Conservation (phyloP, 1,140 invertebrate genomes). For the Drosophila sproati region DNA sequence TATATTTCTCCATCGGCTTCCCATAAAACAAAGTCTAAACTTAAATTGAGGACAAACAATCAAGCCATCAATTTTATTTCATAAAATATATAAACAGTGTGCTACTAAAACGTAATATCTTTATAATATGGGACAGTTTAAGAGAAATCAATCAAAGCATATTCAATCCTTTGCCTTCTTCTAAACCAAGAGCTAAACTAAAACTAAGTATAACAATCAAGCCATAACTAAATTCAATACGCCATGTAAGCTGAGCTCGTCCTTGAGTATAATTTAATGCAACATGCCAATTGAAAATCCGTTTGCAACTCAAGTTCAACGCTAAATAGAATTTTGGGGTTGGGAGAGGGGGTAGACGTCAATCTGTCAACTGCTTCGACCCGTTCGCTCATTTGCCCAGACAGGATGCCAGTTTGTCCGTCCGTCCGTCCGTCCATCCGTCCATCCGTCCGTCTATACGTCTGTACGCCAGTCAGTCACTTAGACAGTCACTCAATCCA, state of each 20-base stretch:
- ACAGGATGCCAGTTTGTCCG: slow-evolving; percentile 53
- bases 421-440: slow-evolving; percentile 50
- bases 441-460: slow-evolving; percentile 16
- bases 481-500: slow-evolving; percentile 57
- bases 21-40: too few relatives aligned
- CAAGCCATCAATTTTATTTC: too few relatives aligned
- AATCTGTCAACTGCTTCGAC: slow-evolving; percentile 57
- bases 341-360: slow-evolving; percentile 34
- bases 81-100: too few relatives aligned
- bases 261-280: slow-evolving; percentile 51
- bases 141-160: too few relatives aligned
- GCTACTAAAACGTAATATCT: too few relatives aligned
- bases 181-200: background rate
- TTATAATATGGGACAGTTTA: too few relatives aligned
- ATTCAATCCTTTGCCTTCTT: too few relatives aligned
- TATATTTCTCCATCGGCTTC: too few relatives aligned
- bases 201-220: background rate
- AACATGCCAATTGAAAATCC: slow-evolving; percentile 65
- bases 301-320: slow-evolving; percentile 71
- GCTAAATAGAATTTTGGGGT: slow-evolving; percentile 48
- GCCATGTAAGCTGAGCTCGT: slow-evolving; percentile 27
- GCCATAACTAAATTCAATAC: slow-evolving; percentile 52
- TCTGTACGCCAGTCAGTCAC: slow-evolving; percentile 29
- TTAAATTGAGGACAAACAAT: too few relatives aligned
- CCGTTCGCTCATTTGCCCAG: slow-evolving; percentile 55